These are phyloP conservation scores for Athene cunicularia DNA, from an alignment of 2,113 vertebrate genomes.

Conservation along the genomic window DNA sequence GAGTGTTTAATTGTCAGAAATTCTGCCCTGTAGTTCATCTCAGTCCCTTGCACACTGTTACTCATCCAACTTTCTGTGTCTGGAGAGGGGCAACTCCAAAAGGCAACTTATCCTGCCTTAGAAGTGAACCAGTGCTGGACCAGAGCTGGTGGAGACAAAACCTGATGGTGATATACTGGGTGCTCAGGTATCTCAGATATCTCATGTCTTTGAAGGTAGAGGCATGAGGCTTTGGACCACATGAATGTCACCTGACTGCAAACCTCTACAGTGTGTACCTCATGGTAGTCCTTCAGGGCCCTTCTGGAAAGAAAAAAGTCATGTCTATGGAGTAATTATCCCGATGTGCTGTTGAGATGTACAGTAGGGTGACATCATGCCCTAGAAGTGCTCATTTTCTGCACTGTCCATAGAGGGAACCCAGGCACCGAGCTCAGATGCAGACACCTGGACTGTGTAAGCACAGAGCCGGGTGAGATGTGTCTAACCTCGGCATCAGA, in stretches of 20 bases:
- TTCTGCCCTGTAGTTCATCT: neutral
- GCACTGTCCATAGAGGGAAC: neutral
- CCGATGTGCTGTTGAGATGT: neutral
- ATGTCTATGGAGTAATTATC: neutral
- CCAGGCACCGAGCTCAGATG: accelerated
- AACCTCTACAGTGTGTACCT: neutral
- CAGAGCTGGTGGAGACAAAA: neutral
- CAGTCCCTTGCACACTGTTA: accelerated
- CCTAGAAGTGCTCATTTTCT: neutral
- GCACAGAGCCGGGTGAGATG: neutral
- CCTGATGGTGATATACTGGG: neutral
- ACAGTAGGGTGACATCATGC: neutral
- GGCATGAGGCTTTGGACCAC: neutral
- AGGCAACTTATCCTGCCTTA: neutral
- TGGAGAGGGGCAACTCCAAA: neutral
- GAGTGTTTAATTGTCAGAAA: neutral
- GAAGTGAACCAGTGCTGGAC: neutral
- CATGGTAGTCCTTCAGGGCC: neutral
- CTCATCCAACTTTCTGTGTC: neutral
- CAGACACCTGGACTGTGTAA: neutral
- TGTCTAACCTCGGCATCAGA: neutral
- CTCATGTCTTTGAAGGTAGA: neutral
- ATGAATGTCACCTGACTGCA: neutral
- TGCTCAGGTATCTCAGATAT: neutral
- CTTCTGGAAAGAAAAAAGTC: neutral